These are phyloP conservation scores for Heliothis virescens DNA, from an alignment of 1,140 invertebrate species.

Conservation along the genomic window DNA sequence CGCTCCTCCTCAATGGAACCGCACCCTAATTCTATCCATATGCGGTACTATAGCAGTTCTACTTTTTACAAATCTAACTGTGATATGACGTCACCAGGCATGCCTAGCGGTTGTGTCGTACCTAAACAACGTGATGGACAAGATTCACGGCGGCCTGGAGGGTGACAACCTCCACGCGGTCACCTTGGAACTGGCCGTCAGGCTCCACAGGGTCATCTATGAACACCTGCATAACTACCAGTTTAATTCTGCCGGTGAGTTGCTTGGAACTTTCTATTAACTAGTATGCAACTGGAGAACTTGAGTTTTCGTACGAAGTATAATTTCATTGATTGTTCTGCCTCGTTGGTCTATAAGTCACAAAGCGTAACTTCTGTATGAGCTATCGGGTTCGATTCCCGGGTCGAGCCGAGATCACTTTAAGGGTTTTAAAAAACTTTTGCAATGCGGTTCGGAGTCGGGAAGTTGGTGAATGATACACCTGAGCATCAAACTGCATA, in stretches of 20 bases:
- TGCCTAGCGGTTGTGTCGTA: slow-evolving; percentile 96
- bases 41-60: neutral
- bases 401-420: too few relatives aligned
- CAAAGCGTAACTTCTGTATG: too few relatives aligned
- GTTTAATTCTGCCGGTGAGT: slow-evolving; percentile 95
- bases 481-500: too few relatives aligned
- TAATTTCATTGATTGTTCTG: too few relatives aligned
- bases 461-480: too few relatives aligned
- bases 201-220: slow-evolving; percentile 97
- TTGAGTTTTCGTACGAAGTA: too few relatives aligned
- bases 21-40: too few relatives aligned
- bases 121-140: slow-evolving; percentile 91
- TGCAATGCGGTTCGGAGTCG: too few relatives aligned
- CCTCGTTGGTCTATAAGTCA: too few relatives aligned
- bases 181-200: slow-evolving; percentile 94
- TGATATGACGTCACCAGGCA: slow-evolving; percentile 87
- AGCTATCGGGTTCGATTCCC: too few relatives aligned
- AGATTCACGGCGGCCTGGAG: slow-evolving; percentile 95
- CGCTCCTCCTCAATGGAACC: too few relatives aligned
- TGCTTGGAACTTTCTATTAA: neutral
- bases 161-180: slow-evolving; percentile 97
- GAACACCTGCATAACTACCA: slow-evolving; percentile 98
- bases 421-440: too few relatives aligned
- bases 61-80: neutral
- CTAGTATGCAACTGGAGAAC: neutral